Evolutionary conservation across 2,888 invertebrate genomes (phyloP).

Genomic region (Drosophila meridionalis): DNA sequence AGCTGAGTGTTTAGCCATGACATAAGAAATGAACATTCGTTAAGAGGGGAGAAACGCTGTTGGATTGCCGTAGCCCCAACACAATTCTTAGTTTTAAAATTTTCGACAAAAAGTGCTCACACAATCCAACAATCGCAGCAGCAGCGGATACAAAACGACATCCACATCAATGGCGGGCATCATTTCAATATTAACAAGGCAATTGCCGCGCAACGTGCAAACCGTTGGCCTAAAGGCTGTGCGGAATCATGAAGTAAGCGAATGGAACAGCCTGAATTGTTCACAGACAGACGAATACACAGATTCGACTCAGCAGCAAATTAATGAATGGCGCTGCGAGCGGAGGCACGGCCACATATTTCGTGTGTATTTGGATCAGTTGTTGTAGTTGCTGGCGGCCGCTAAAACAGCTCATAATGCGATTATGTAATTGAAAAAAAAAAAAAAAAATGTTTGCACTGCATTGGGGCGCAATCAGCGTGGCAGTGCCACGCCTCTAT

Average conservation of each 20-base stretch:
- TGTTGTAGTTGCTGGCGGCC: slow-evolving; percentile 10
- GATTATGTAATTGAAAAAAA: slow-evolving; percentile 78
- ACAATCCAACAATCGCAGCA: slow-evolving; percentile 28
- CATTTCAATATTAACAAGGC: slow-evolving; percentile 85
- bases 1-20: slow-evolving; percentile 53
- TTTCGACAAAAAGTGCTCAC: slow-evolving; percentile 55
- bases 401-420: slow-evolving; percentile 31
- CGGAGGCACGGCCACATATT: background rate
- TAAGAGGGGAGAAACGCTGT: slow-evolving; percentile 67
- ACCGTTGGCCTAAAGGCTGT: slow-evolving; percentile 74
- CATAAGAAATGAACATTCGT: slow-evolving; percentile 65
- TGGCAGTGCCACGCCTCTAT: slow-evolving; percentile 47
- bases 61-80: slow-evolving; percentile 56
- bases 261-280: slow-evolving; percentile 12
- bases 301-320: background rate
- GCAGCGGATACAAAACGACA: slow-evolving; percentile 40
- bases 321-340: slow-evolving; percentile 2
- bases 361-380: slow-evolving; percentile 27
- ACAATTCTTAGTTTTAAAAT: slow-evolving; percentile 53
- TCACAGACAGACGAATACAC: background rate
- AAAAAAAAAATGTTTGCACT: slow-evolving; percentile 51
- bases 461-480: slow-evolving; percentile 42
- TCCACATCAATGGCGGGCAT: slow-evolving; percentile 85
- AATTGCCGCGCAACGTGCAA: slow-evolving; percentile 84
- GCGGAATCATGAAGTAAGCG: slow-evolving; percentile 82